Base-by-base conservation (phyloP, 2,797 vertebrate genomes). In the Schizopygopsis pylzovi region DNA sequence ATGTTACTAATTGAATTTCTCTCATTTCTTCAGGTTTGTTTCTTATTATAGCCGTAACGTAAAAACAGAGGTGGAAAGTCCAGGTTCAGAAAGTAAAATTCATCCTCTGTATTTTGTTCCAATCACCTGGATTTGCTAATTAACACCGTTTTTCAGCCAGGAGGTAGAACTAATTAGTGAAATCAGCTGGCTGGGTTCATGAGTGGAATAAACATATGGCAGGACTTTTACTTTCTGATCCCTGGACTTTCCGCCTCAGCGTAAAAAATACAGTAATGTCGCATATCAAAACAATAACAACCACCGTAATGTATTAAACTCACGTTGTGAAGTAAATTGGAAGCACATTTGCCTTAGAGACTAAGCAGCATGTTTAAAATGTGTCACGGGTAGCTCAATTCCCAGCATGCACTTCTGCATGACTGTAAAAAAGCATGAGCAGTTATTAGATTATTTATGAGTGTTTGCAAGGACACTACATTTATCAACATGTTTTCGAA, bases 1-100 rank as follows among this genome's bases (percentile, higher is more conserved):
- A 72, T 61, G 52, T 73, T 63, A 54, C 75, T 75, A 88, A 89
- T 76, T 79, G 47, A 88, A 88, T 88, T 67, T 75, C 37, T 67
- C 37, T 56, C 20, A 8, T 28, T 65, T 80, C 20, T 79, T 68
- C 63, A 81, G 43, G 54, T 83, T 54, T 76, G 43, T 67, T 49
- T 84, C 76, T 10, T 86, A 49, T 80, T 77, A 75, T 37, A 76
- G 28, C 11, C 3, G 25, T 13, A 52, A 47, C 71, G 18, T 20
- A 33, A 77, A 76, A 67, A 33, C 33, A 33, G 33, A 33, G 2
- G 33, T 33, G 33, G 33, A 33, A 33, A 33, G 33, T 33, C 33
- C 33, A 33, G 33, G 33, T 33, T 33, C 33, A 33, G 33, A 33
- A 33, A 33, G 33, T 33, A 33, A 33, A 33, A 33, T 2, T 3